These are phyloP conservation scores for Mystacides longicornis DNA, from an alignment of 2,888 invertebrate genomes.

Conservation along the genomic window DNA sequence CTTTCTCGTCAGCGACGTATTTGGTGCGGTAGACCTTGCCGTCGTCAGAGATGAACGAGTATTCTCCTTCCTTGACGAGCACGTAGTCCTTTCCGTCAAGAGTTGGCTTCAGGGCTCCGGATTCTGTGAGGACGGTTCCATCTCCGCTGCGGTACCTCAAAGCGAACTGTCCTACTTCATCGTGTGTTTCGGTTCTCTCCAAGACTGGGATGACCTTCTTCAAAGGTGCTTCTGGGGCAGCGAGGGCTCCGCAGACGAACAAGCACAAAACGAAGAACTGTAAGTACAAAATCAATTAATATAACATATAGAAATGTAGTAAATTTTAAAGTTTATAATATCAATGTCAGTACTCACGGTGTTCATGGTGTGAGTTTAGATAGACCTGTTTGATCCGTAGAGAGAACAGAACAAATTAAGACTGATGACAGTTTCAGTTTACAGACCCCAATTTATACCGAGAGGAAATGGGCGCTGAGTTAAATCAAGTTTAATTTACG, in stretches of 20 bases:
- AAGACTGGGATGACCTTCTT: conserved; percentile 15
- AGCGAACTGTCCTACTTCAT: conserved; percentile 22
- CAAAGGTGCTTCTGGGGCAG: conserved; percentile 6
- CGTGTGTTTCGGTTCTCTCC: conserved; percentile 21
- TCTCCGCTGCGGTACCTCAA: conserved; percentile 21
- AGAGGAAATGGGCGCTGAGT: too few relatives aligned
- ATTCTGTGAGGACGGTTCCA: conserved; percentile 20
- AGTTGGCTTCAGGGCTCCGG: conserved; percentile 23
- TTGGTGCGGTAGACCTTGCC: conserved; percentile 21
- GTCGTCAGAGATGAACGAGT: conserved; percentile 19
- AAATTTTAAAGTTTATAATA: neutral
- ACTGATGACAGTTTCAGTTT: too few relatives aligned
- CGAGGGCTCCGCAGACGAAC: neutral
- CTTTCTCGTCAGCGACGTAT: conserved; percentile 23
- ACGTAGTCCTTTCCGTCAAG: conserved; percentile 22
- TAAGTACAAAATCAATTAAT: neutral
- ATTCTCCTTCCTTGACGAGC: conserved; percentile 22
- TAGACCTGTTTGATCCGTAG: too few relatives aligned
- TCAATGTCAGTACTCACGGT: neutral
- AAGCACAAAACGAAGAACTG: conserved; percentile 1
- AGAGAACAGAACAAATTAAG: too few relatives aligned
- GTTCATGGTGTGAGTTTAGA: too few relatives aligned
- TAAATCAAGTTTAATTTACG: too few relatives aligned
- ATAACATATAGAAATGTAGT: too few relatives aligned
- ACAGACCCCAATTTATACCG: too few relatives aligned